These are phyloP conservation scores for Pycnomerus fuliginosus DNA, from an alignment of 2,888 invertebrate species.

Conservation along the genomic window DNA sequence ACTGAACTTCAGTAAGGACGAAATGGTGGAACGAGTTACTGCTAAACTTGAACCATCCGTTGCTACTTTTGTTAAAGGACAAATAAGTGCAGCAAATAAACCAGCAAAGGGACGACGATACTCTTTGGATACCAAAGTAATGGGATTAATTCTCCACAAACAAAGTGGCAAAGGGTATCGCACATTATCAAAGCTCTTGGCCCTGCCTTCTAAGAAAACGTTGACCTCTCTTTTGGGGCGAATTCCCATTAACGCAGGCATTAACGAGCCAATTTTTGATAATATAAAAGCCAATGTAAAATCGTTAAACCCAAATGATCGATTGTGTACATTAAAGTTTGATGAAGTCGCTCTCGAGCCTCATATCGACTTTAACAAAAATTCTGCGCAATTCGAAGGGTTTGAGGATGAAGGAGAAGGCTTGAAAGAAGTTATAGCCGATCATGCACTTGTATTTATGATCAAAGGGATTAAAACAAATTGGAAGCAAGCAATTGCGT, in stretches of 20 bases:
- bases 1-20: no score
- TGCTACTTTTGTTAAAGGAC: background rate
- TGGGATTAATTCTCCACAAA: constrained; percentile 11
- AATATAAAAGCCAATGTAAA: constrained; percentile 8
- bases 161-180: constrained; percentile 12
- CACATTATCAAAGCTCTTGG: constrained; percentile 11
- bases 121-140: constrained; percentile 9
- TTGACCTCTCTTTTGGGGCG: constrained; percentile 3
- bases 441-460: constrained; percentile 22
- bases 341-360: constrained; percentile 17
- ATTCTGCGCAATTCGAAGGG: constrained; percentile 6
- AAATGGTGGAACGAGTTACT: background rate
- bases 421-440: constrained; percentile 12
- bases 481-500: constrained; percentile 18
- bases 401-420: constrained; percentile 11
- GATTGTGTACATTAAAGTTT: constrained; percentile 10
- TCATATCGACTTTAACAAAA: constrained; percentile 6
- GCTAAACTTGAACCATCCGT: background rate
- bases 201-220: constrained; percentile 15
- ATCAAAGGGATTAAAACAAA: constrained; percentile 15
- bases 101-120: constrained; percentile 4
- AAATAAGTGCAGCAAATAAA: constrained; percentile 1
- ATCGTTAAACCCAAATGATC: constrained; percentile 2
- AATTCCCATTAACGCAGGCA: constrained; percentile 9
- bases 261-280: constrained; percentile 10